Conservation (phyloP, 92 coral and sea anemone species). For the Ricordea florida region DNA sequence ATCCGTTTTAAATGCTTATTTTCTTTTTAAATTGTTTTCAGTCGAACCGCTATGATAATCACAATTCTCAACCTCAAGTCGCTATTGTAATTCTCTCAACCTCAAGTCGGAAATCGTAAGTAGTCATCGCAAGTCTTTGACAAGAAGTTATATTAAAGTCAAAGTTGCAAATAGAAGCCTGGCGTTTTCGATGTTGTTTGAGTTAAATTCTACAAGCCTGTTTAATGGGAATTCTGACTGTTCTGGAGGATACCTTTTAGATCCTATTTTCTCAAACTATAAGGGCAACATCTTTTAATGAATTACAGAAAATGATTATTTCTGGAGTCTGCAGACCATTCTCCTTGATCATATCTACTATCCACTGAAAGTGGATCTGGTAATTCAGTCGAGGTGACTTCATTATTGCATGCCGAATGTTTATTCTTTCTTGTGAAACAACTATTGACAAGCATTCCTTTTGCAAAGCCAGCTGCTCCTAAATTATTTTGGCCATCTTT, state of each 20-base stretch:
- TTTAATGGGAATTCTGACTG: not conserved
- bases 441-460: not conserved
- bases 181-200: too few relatives aligned
- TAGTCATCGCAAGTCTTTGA: too few relatives aligned
- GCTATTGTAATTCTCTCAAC: too few relatives aligned
- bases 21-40: too few relatives aligned
- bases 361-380: constrained; percentile 41
- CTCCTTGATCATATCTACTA: constrained; percentile 6
- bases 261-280: constrained; percentile 12
- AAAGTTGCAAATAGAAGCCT: too few relatives aligned
- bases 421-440: constrained; percentile 40
- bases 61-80: too few relatives aligned
- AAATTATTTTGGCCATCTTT: not conserved
- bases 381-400: constrained; percentile 23
- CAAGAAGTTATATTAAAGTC: too few relatives aligned
- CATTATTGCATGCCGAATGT: constrained; percentile 24
- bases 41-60: too few relatives aligned
- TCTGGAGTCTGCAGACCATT: constrained; percentile 30
- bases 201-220: constrained; percentile 12
- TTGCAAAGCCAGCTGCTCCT: not conserved
- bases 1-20: too few relatives aligned
- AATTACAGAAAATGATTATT: constrained; percentile 46
- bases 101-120: too few relatives aligned
- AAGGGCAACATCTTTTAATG: constrained; percentile 29
- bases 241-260: constrained; percentile 17